Conservation (phyloP, 2,113 vertebrate genomes). For the Siphamia tubifer region DNA sequence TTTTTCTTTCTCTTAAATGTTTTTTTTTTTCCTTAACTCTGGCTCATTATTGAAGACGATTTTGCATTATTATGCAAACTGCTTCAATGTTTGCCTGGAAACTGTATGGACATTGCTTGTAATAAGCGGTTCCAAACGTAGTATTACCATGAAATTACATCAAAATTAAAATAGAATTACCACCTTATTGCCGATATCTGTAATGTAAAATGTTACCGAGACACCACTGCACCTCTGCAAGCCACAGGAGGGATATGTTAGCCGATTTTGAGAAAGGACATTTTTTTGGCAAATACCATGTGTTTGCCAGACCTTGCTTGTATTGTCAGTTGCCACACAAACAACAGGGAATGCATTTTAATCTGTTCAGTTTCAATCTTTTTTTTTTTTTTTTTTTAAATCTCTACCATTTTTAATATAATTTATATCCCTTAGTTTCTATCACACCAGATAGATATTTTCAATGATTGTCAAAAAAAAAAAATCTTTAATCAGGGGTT, state of each 20-base stretch:
- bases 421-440: constrained; percentile 36
- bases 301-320: neutral
- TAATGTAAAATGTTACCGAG: no score
- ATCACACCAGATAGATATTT: constrained; percentile 51
- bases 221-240: neutral
- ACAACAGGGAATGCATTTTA: constrained; percentile 51
- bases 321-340: constrained; percentile 51
- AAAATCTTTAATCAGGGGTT: constrained; percentile 70
- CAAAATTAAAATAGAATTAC: no score
- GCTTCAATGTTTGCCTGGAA: no score
- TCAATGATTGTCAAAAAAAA: constrained; percentile 71
- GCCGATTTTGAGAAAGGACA: constrained; percentile 32
- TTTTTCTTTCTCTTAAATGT: no score
- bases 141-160: no score
- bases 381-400: constrained; percentile 82
- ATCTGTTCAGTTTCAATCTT: constrained; percentile 44
- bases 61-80: no score
- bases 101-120: no score
- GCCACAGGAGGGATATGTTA: constrained; percentile 33
- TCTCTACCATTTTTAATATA: constrained; percentile 66
- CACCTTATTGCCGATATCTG: no score
- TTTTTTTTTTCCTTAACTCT: no score
- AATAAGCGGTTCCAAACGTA: no score
- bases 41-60: no score
- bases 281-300: neutral